These are phyloP conservation scores for Liasis olivaceus DNA, from an alignment of 2,797 vertebrate genomes.

Conservation along the genomic window DNA sequence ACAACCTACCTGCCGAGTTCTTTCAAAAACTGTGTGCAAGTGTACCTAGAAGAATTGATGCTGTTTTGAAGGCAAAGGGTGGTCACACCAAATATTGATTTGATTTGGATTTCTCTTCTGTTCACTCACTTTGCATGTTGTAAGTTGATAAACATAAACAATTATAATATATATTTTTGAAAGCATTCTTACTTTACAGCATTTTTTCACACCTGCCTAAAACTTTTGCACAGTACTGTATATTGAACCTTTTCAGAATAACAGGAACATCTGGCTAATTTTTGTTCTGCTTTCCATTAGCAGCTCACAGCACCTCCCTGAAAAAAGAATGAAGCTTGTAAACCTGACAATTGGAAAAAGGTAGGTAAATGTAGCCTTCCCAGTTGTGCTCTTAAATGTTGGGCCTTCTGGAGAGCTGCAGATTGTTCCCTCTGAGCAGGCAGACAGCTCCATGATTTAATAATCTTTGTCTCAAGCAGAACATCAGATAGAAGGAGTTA, in stretches of 20 bases:
- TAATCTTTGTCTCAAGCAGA: conserved; percentile 19
- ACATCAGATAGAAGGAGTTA: conserved; percentile 14
- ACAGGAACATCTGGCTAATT: neutral
- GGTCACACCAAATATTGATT: too few relatives aligned
- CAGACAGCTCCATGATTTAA: conserved; percentile 29
- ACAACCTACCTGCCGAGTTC: too few relatives aligned
- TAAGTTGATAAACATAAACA: too few relatives aligned
- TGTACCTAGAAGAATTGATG: too few relatives aligned
- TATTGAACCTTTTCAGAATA: neutral
- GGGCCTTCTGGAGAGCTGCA: neutral
- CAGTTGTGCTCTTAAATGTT: conserved; percentile 4
- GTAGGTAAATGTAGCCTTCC: neutral
- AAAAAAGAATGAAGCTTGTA: neutral
- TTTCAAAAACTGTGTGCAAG: too few relatives aligned
- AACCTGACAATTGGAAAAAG: conserved; percentile 5
- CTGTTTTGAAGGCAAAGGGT: too few relatives aligned
- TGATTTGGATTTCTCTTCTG: too few relatives aligned
- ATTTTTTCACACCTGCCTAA: too few relatives aligned
- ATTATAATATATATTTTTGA: too few relatives aligned
- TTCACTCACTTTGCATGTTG: too few relatives aligned
- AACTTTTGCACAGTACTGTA: too few relatives aligned
- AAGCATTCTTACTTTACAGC: too few relatives aligned
- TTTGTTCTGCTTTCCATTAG: neutral
- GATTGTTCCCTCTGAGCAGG: neutral
- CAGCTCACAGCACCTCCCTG: neutral